These are phyloP conservation scores for Larimichthys crocea DNA, from an alignment of 2,113 vertebrate genomes.

Conservation along the genomic window DNA sequence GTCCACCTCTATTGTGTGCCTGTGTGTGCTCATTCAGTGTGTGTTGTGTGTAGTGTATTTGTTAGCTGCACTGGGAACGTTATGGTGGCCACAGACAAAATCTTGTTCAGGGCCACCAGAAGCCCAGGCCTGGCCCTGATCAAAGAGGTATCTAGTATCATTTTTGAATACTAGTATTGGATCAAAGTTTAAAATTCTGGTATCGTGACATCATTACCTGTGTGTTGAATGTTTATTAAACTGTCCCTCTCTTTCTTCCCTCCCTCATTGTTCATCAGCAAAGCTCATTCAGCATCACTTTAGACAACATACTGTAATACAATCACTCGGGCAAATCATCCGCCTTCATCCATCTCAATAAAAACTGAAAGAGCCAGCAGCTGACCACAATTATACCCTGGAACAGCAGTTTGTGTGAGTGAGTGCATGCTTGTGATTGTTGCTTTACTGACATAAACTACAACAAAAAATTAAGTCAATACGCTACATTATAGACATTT, in stretches of 20 bases:
- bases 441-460: background rate
- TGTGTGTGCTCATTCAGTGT: too few species aligned
- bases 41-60: too few species aligned
- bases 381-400: constrained; percentile 19
- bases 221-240: background rate
- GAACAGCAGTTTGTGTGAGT: constrained; percentile 1
- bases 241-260: background rate
- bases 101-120: too few species aligned
- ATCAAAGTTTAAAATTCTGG: too few species aligned
- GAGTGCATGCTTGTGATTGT: background rate
- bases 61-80: too few species aligned
- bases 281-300: constrained; percentile 41
- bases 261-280: constrained; percentile 13
- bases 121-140: too few species aligned
- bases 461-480: background rate
- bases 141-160: too few species aligned
- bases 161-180: too few species aligned
- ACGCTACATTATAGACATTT: background rate
- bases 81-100: too few species aligned
- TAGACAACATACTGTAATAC: constrained; percentile 30
- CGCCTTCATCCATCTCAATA: constrained; percentile 43
- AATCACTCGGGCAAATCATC: constrained; percentile 50
- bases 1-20: too few species aligned
- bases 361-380: constrained; percentile 29
- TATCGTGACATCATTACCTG: background rate